phyloP scores from a whole-genome alignment of 2,888 invertebrate genomes.

The Scrobipalpa costella region DNA sequence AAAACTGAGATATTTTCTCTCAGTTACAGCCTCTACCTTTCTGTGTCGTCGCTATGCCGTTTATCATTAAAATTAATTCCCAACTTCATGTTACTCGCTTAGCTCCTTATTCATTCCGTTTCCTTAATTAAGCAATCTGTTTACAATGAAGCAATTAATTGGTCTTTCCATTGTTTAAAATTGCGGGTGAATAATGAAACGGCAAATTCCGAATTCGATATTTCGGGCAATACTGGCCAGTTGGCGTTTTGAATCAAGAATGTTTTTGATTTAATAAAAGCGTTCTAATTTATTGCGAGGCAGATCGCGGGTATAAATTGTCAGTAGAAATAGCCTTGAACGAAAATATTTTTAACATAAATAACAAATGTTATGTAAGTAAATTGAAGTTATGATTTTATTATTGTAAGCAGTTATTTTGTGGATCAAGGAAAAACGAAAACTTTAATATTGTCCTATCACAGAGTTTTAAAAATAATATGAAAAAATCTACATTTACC shows the following conservation, averaged over 20 bases:
- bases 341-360: background rate
- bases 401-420: too few relatives aligned
- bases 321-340: too few relatives aligned
- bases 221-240: slow-evolving; percentile 19
- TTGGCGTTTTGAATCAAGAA: slow-evolving; percentile 28
- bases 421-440: too few relatives aligned
- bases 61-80: slow-evolving; percentile 79
- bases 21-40: background rate
- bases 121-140: slow-evolving; percentile 80
- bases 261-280: slow-evolving; percentile 24
- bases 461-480: too few relatives aligned
- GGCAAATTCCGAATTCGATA: slow-evolving; percentile 19
- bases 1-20: background rate
- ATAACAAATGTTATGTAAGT: background rate
- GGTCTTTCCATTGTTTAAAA: slow-evolving; percentile 69
- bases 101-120: slow-evolving; percentile 74
- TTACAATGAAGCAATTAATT: slow-evolving; percentile 79
- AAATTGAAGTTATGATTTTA: too few relatives aligned
- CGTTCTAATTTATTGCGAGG: background rate
- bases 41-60: slow-evolving; percentile 55
- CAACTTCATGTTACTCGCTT: slow-evolving; percentile 66
- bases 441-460: too few relatives aligned
- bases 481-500: too few relatives aligned
- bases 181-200: slow-evolving; percentile 43
- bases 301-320: background rate